phyloP scores from a whole-genome alignment of 2,797 vertebrate species.

The Leptoclinus maculatus region DNA sequence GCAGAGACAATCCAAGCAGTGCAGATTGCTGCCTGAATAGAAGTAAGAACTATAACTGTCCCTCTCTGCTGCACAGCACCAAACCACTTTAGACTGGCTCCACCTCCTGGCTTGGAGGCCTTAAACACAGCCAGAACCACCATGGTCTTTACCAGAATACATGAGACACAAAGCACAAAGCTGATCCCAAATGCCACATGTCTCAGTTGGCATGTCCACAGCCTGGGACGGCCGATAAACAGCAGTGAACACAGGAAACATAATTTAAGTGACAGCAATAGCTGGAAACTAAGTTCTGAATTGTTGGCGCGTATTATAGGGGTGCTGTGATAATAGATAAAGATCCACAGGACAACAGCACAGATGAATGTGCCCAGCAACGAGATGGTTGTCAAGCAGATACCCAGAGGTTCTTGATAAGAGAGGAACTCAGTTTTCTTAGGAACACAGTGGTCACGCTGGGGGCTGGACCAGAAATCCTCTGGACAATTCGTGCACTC shows the following conservation, averaged over 20 bases:
- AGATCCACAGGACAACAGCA: slow-evolving; percentile 62
- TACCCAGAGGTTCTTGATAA: slow-evolving; percentile 62
- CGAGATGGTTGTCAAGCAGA: slow-evolving; percentile 62
- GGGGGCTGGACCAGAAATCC: slow-evolving; percentile 61
- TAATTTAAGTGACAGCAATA: slow-evolving; percentile 69
- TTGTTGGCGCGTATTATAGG: slow-evolving; percentile 77
- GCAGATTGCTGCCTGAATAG: no score
- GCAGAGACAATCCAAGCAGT: no score
- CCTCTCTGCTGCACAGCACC: no score
- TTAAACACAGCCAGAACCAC: slow-evolving; percentile 60
- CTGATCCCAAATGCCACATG: slow-evolving; percentile 66
- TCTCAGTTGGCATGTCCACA: slow-evolving; percentile 61
- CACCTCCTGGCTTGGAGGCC: slow-evolving; percentile 63
- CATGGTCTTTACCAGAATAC: slow-evolving; percentile 64
- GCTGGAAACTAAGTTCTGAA: slow-evolving; percentile 74
- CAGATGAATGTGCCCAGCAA: slow-evolving; percentile 57
- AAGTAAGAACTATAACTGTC: no score
- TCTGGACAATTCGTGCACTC: slow-evolving; percentile 72
- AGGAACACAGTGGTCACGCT: slow-evolving; percentile 66
- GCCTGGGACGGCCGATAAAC: slow-evolving; percentile 65
- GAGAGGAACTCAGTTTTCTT: slow-evolving; percentile 79
- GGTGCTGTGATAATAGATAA: slow-evolving; percentile 59
- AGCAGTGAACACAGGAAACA: slow-evolving; percentile 74
- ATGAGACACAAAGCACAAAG: slow-evolving; percentile 70
- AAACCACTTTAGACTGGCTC: slow-evolving; percentile 66